Percentiles rank a stretch among this genome's conserved stretches.
These are phyloP conservation scores for Elephantulus edwardii DNA, from an alignment of 2,113 vertebrate species.

Conservation along the genomic window DNA sequence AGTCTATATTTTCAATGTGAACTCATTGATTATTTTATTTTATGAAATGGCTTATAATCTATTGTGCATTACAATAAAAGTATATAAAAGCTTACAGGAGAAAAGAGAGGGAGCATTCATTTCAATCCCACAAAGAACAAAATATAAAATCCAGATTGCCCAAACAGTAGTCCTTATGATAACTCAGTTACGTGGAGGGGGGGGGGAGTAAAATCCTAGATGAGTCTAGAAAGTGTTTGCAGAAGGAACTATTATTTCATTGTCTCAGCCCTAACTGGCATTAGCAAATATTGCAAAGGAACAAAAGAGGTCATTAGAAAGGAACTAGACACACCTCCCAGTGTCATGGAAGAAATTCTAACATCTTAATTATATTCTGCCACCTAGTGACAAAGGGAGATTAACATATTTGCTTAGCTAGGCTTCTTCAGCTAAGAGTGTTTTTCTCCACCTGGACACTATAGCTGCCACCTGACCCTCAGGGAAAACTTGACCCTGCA, in stretches of 20 bases:
- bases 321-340: neutral
- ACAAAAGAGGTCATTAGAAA: conserved; percentile 41
- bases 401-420: conserved; percentile 46
- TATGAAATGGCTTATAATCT: conserved; percentile 4
- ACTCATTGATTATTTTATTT: neutral
- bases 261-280: conserved; percentile 30
- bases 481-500: neutral
- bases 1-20: neutral
- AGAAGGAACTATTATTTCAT: conserved; percentile 55
- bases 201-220: conserved; percentile 34
- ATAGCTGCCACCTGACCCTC: neutral
- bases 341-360: neutral
- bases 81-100: conserved; percentile 25
- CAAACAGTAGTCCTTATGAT: neutral
- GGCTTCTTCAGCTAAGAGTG: neutral
- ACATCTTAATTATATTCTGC: conserved; percentile 81
- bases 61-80: neutral
- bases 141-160: neutral
- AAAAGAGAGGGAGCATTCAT: neutral
- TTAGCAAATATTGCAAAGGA: conserved; percentile 47
- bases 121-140: neutral
- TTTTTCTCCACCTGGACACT: neutral
- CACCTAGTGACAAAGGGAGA: conserved; percentile 82
- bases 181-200: conserved; percentile 15
- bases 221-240: conserved; percentile 23